Conservation (phyloP, 1,140 invertebrate species). For the Zaprionus vittiger region DNA sequence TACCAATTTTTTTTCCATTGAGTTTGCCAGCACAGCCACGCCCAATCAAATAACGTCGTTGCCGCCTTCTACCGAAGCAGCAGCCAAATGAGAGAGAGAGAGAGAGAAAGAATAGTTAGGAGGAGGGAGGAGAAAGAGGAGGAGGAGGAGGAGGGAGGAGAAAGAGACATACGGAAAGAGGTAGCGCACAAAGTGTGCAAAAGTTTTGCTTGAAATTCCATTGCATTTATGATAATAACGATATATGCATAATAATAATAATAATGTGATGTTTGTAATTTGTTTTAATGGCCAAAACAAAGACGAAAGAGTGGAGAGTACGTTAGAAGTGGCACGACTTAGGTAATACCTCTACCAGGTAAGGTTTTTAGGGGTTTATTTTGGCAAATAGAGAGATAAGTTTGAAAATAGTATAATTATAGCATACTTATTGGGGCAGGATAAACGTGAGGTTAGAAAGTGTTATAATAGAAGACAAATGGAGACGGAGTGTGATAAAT, state of each 20-base stretch:
- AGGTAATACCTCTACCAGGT: background rate
- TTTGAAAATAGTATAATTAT: background rate
- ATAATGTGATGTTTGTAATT: conserved; percentile 53
- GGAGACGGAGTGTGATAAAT: background rate
- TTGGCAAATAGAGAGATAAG: background rate
- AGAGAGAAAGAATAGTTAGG: conserved; percentile 3
- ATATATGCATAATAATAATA: conserved; percentile 51
- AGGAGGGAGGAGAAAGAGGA: background rate
- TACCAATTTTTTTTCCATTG: conserved; percentile 73
- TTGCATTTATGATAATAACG: conserved; percentile 62
- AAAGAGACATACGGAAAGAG: background rate
- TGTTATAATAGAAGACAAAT: background rate
- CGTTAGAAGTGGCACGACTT: background rate
- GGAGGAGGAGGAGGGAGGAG: background rate
- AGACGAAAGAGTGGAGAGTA: background rate
- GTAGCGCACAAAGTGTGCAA: conserved; percentile 3
- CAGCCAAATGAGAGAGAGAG: conserved; percentile 7
- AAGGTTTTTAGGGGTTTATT: background rate
- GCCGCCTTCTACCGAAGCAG: background rate
- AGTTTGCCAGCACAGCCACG: conserved; percentile 36
- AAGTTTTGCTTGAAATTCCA: conserved; percentile 38
- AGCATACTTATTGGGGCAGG: conserved; percentile 11
- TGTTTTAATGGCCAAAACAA: conserved; percentile 63
- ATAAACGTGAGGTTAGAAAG: background rate
- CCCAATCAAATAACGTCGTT: conserved; percentile 14